These are phyloP conservation scores for Volucella zonaria DNA, from an alignment of 2,888 invertebrate genomes.

Conservation along the genomic window DNA sequence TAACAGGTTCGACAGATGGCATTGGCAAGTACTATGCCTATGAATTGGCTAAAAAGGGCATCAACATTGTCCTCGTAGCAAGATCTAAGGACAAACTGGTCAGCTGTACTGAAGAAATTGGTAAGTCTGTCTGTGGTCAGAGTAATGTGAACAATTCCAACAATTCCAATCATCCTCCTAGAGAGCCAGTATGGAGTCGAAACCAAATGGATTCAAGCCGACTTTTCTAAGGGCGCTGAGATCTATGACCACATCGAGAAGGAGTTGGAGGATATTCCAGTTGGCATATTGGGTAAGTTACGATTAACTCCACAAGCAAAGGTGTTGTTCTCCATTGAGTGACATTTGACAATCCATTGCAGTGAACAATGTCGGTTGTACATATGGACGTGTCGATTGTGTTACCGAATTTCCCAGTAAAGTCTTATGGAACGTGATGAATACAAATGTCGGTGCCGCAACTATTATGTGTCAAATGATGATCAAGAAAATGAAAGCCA, in stretches of 20 bases:
- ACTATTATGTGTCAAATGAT: constrained; percentile 91
- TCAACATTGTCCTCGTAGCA: constrained; percentile 91
- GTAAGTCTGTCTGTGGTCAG: constrained; percentile 82
- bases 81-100: constrained; percentile 88
- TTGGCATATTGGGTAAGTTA: constrained; percentile 92
- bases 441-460: constrained; percentile 93
- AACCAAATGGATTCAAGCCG: constrained; percentile 88
- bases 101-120: constrained; percentile 88
- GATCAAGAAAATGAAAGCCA: constrained; percentile 89
- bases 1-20: constrained; percentile 95
- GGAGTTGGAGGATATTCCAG: constrained; percentile 87
- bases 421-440: constrained; percentile 90
- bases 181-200: constrained; percentile 85
- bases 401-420: constrained; percentile 87
- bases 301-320: neutral
- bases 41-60: constrained; percentile 88
- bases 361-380: constrained; percentile 87
- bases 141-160: neutral
- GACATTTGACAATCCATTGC: constrained; percentile 76
- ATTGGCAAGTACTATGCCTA: constrained; percentile 93
- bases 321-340: neutral
- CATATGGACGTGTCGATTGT: constrained; percentile 87
- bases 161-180: constrained; percentile 74
- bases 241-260: constrained; percentile 88
- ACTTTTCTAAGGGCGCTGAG: constrained; percentile 88